These are phyloP conservation scores for Drosophila biarmipes DNA, from an alignment of 1,140 invertebrate species.

Conservation along the genomic window DNA sequence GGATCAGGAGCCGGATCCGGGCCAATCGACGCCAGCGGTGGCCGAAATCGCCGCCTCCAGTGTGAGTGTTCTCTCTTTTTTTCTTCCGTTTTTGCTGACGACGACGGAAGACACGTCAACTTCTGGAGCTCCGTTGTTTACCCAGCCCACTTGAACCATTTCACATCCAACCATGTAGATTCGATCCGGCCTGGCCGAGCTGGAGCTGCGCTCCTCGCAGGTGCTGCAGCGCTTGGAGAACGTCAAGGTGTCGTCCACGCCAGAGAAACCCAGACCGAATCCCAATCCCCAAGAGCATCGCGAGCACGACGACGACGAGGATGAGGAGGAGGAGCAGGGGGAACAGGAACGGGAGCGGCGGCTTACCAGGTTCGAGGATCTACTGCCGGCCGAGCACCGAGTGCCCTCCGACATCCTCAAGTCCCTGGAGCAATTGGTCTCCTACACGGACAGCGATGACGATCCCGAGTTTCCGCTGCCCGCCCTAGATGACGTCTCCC, in stretches of 20 bases:
- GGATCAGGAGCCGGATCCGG: conserved; percentile 19
- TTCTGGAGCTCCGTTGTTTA: conserved; percentile 15
- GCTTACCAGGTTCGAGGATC: background rate
- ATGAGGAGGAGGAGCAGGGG: conserved; percentile 12
- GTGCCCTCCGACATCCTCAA: conserved; percentile 80
- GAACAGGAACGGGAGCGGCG: background rate
- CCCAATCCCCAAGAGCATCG: background rate
- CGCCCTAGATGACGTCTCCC: conserved; percentile 81
- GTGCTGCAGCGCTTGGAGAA: conserved; percentile 81
- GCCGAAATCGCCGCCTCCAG: conserved; percentile 63
- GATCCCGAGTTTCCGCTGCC: conserved; percentile 81
- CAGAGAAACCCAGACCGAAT: background rate
- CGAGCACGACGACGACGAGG: background rate
- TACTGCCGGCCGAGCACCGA: conserved; percentile 67
- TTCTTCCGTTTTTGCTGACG: conserved; percentile 65
- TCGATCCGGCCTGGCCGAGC: conserved; percentile 80
- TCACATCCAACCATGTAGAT: conserved; percentile 55
- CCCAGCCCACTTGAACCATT: conserved; percentile 9
- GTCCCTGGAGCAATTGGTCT: conserved; percentile 73
- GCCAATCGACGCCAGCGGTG: conserved; percentile 43
- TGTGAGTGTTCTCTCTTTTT: conserved; percentile 40
- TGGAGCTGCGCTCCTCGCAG: conserved; percentile 78
- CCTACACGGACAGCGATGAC: conserved; percentile 81
- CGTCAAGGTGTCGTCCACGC: conserved; percentile 52
- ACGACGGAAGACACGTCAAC: conserved; percentile 59